phyloP scores from a whole-genome alignment of 2,888 invertebrate genomes.

The Cylloceria caligata region DNA sequence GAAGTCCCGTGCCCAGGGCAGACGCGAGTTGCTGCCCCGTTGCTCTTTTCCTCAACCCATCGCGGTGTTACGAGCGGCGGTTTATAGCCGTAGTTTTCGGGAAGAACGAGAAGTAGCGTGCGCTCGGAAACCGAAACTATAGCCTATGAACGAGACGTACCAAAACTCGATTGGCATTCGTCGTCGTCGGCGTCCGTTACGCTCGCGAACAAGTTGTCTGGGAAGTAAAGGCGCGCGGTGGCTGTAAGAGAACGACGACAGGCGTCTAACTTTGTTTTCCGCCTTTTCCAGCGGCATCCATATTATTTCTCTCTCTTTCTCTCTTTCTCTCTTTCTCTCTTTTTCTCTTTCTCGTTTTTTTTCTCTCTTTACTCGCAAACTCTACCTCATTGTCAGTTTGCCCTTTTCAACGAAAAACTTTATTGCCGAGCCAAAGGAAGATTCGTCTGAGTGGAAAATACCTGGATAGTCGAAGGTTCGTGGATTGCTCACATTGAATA shows the following conservation, averaged over 20 bases:
- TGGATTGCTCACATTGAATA: no score
- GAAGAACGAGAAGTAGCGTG: conserved; percentile 1
- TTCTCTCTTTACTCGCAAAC: conserved; percentile 12
- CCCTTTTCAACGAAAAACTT: neutral
- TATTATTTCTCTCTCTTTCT: neutral
- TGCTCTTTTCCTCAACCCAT: neutral
- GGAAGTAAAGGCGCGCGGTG: neutral
- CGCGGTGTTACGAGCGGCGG: neutral
- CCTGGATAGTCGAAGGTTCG: neutral
- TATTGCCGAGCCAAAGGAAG: neutral
- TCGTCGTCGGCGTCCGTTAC: conserved; percentile 21
- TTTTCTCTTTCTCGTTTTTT: neutral
- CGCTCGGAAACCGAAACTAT: neutral
- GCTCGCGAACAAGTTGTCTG: neutral
- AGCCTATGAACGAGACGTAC: neutral
- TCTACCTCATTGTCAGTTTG: neutral
- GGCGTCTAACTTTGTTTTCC: conserved; percentile 25
- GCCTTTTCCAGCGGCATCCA: neutral
- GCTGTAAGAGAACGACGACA: conserved; percentile 18
- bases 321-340: neutral
- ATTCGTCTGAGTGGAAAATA: conserved; percentile 16
- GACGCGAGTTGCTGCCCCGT: conserved; percentile 18
- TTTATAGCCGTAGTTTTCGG: conserved; percentile 23
- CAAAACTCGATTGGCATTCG: conserved; percentile 42
- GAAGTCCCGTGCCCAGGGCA: conserved; percentile 47